A percentile compares a stretch with the other conserved stretches of the same genome.
Conservation (phyloP, 2,113 vertebrate species). For the Stegostoma tigrinum region DNA sequence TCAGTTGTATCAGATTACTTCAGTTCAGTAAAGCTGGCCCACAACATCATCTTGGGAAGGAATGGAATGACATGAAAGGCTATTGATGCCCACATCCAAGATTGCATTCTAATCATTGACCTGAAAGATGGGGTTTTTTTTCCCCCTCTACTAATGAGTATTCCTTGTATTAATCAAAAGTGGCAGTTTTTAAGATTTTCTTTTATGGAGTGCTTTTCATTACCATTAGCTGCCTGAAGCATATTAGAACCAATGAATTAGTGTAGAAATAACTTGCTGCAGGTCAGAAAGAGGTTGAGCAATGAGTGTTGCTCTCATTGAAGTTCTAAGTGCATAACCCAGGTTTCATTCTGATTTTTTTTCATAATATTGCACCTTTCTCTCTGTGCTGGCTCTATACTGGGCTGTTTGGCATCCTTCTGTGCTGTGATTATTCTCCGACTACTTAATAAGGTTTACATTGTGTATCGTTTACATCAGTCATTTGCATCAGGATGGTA, state of each 20-base stretch:
- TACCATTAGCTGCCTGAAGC: too few species aligned
- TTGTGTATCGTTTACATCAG: not conserved
- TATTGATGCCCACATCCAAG: not conserved
- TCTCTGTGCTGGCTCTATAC: too few species aligned
- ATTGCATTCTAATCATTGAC: not conserved
- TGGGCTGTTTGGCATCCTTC: too few species aligned
- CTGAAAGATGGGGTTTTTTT: too few species aligned
- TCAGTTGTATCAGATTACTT: not conserved
- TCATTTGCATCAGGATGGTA: not conserved
- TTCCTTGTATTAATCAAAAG: not conserved
- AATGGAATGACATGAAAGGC: not conserved
- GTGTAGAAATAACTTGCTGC: not conserved
- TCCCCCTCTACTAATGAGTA: too few species aligned
- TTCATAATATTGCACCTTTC: too few species aligned
- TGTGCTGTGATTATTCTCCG: too few species aligned
- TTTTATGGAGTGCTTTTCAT: too few species aligned
- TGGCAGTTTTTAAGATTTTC: not conserved
- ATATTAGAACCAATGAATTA: too few species aligned
- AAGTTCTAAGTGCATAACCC: not conserved
- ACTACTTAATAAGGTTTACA: not conserved
- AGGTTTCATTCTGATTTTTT: not conserved
- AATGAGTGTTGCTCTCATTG: not conserved
- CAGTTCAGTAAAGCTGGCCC: not conserved
- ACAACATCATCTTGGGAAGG: not conserved
- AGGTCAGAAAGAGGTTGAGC: not conserved